Percentiles rank a stretch among this genome's conserved stretches.
Evolutionary conservation across 2,888 invertebrate species (phyloP).

Genomic region (Buathra laborator): DNA sequence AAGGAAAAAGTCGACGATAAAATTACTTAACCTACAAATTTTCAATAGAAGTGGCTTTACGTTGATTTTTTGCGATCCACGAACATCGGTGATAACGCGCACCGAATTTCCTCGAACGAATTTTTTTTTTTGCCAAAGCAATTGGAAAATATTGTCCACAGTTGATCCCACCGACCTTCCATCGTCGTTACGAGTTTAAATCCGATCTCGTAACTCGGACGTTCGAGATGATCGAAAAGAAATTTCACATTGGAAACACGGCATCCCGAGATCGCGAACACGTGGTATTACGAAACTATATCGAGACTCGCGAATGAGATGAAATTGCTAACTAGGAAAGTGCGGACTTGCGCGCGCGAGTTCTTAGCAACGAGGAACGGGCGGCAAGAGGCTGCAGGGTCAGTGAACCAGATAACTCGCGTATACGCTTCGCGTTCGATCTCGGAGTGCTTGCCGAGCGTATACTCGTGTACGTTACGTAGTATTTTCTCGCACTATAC

Average conservation of each 20-base stretch:
- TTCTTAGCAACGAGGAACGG: constrained; percentile 23
- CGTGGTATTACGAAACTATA: constrained; percentile 65
- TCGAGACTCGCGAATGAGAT: constrained; percentile 61
- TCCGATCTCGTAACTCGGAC: neutral
- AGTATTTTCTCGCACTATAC: constrained; percentile 30
- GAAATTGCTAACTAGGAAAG: constrained; percentile 67
- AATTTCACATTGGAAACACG: constrained; percentile 4
- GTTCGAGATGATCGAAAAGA: constrained; percentile 25
- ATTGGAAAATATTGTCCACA: constrained; percentile 1
- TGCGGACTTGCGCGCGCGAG: constrained; percentile 36
- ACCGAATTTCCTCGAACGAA: no score
- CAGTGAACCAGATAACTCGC: constrained; percentile 73
- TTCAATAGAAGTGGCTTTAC: no score
- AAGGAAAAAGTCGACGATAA: no score
- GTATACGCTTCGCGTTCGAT: constrained; percentile 59
- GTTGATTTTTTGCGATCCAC: no score
- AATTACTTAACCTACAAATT: no score
- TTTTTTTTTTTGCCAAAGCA: neutral
- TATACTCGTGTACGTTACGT: constrained; percentile 40
- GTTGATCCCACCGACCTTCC: neutral
- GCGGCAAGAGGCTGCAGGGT: constrained; percentile 64
- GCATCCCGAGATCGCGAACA: constrained; percentile 43
- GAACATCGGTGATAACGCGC: no score
- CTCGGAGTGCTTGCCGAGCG: constrained; percentile 50
- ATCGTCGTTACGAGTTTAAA: neutral